These are phyloP conservation scores for Caenorhabditis latens DNA, from an alignment of 1,140 invertebrate genomes.

Conservation along the genomic window DNA sequence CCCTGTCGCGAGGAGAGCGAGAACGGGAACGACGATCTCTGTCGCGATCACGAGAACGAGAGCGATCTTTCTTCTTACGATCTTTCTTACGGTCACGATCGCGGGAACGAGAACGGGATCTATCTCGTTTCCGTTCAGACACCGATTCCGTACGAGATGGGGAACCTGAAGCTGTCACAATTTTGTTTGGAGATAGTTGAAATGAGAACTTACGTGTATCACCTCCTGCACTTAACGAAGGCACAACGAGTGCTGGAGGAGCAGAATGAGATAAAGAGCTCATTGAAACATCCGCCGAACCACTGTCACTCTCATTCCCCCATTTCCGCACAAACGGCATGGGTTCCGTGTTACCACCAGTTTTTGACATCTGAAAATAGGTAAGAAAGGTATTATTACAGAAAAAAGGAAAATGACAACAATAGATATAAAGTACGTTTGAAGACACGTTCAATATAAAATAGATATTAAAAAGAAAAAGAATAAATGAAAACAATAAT, in stretches of 20 bases:
- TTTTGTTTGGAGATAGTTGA: neutral
- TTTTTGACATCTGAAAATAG: conserved; percentile 59
- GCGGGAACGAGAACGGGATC: conserved; percentile 62
- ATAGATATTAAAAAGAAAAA: neutral
- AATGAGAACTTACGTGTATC: neutral
- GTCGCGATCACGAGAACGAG: conserved; percentile 52
- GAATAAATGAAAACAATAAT: neutral
- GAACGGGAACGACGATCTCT: conserved; percentile 26
- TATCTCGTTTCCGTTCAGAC: conserved; percentile 23
- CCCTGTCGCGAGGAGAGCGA: conserved; percentile 28
- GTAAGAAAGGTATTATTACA: neutral
- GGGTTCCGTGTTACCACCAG: conserved; percentile 75
- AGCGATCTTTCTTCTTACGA: conserved; percentile 57
- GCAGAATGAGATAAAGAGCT: neutral
- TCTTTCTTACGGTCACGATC: conserved; percentile 66
- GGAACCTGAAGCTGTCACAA: neutral
- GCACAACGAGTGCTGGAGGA: conserved; percentile 11
- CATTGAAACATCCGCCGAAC: neutral
- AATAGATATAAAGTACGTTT: neutral
- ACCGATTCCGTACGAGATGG: conserved; percentile 59
- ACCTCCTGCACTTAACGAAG: neutral
- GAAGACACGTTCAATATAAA: neutral
- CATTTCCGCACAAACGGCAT: conserved; percentile 76
- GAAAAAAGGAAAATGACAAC: neutral
- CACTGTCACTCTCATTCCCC: conserved; percentile 58